phyloP scores from a whole-genome alignment of 2,797 vertebrate genomes.

The Microhierax caerulescens region DNA sequence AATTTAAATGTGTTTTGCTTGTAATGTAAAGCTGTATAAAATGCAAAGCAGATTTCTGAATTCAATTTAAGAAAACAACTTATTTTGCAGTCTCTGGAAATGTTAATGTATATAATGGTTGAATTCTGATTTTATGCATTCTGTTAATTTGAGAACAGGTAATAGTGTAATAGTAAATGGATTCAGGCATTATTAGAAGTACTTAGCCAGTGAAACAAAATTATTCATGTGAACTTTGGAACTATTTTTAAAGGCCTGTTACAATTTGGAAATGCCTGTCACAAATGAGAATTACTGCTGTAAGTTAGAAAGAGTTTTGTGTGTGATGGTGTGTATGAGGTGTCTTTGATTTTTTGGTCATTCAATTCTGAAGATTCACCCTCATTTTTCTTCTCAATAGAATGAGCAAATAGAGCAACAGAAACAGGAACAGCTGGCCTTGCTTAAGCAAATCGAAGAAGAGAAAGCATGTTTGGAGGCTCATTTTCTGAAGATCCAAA shows the following conservation, averaged over 20 bases:
- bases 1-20: background rate
- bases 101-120: background rate
- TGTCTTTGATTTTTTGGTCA: background rate
- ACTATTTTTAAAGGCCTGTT: background rate
- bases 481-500: conserved; percentile 77
- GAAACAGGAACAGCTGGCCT: conserved; percentile 84
- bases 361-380: background rate
- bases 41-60: background rate
- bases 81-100: background rate
- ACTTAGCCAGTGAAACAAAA: background rate
- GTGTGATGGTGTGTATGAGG: background rate
- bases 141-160: background rate
- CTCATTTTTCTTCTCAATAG: conserved; percentile 69
- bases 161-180: background rate
- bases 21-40: background rate
- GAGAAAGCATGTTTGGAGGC: conserved; percentile 81
- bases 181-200: background rate
- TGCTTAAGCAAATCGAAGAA: conserved; percentile 86
- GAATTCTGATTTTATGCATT: background rate
- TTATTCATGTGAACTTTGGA: background rate
- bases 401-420: conserved; percentile 83
- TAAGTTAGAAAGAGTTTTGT: background rate
- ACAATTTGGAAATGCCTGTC: background rate
- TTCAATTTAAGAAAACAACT: background rate
- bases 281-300: background rate